These are phyloP conservation scores for Allolobophora icterica DNA, from an alignment of 2,888 invertebrate species.

Conservation along the genomic window DNA sequence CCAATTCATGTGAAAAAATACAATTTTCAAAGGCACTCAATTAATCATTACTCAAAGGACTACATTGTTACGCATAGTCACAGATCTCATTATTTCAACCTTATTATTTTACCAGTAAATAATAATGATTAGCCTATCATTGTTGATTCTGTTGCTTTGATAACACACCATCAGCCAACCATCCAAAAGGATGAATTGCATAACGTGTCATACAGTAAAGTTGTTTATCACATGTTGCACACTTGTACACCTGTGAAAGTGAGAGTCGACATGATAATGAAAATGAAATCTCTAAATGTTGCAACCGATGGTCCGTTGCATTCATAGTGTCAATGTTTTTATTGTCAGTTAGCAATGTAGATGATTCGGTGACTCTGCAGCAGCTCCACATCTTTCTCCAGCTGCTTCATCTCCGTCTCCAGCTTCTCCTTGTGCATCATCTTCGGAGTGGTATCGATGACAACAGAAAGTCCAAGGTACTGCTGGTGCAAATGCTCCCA, in stretches of 20 bases:
- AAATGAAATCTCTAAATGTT: too few species aligned
- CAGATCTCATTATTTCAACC: not conserved
- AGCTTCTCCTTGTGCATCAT: slow-evolving; percentile 79
- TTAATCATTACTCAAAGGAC: not conserved
- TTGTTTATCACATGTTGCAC: not conserved
- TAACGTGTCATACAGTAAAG: not conserved
- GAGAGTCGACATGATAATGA: not conserved
- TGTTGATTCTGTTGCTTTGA: not conserved
- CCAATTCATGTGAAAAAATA: not conserved
- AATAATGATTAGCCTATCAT: not conserved
- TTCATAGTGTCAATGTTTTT: not conserved
- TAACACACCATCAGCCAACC: not conserved
- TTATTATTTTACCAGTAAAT: not conserved
- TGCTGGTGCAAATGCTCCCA: slow-evolving; percentile 81
- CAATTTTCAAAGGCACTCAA: not conserved
- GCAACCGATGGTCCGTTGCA: not conserved
- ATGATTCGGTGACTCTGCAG: slow-evolving; percentile 76
- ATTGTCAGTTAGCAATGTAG: slow-evolving; percentile 55
- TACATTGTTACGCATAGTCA: not conserved
- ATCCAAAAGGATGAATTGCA: not conserved
- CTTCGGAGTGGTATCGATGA: slow-evolving; percentile 85
- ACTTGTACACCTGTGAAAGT: not conserved
- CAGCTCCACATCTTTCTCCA: slow-evolving; percentile 84
- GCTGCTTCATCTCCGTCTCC: slow-evolving; percentile 78
- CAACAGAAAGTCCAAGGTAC: slow-evolving; percentile 81